Evolutionary conservation across 2,888 invertebrate genomes (phyloP), one percentile per base, ranked within the genome.

Genomic region (Chirona hameri): DNA sequence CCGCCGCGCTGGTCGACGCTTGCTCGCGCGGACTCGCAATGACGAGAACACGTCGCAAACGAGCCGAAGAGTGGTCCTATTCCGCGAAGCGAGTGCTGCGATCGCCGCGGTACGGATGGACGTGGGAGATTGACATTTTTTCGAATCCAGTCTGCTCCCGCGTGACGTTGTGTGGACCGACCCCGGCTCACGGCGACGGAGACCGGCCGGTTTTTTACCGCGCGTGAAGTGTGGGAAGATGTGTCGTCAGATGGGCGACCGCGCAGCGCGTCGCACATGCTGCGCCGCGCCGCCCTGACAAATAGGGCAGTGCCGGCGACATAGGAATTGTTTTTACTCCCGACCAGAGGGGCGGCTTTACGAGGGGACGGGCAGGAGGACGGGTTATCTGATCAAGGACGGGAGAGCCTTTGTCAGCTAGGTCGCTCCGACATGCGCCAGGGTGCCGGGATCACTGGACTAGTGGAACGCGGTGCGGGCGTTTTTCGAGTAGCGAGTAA

Each of bases 91-190:
- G 18, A 52, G 52, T 52, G 10, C 52, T 52, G 52, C 5, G 52
- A 12, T 52, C 52, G 52, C 52, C 7, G 18, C 52, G 52, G 18
- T 52, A 39, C 52, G 52, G 52, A 27, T 27, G 72, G 72, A 72
- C 72, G 72, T 72, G 72, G 72, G 72, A 72, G 72, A 76, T 15
- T 46, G 76, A 1, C 76, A 76, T 46, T 76, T 76, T 76, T 76
- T 76, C 46, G 72, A 18, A 29, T 10, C 5, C 31, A 29, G 15
- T 27, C 72, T 9, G 18, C 29, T 29, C 31, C 31, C 72, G 72
- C 72, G 31, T 72, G 72, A 72, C 72, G 31, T 10, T 24, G 7
- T 3, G 69, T 0, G 29, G 69, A 24, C 10, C 29, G 72, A 29
- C 1, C 1, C 39, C 52, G 52, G 72, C 31, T 31, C 31, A 9